Conservation (phyloP, 2,888 invertebrate species). For the Cryptus viduatorius region DNA sequence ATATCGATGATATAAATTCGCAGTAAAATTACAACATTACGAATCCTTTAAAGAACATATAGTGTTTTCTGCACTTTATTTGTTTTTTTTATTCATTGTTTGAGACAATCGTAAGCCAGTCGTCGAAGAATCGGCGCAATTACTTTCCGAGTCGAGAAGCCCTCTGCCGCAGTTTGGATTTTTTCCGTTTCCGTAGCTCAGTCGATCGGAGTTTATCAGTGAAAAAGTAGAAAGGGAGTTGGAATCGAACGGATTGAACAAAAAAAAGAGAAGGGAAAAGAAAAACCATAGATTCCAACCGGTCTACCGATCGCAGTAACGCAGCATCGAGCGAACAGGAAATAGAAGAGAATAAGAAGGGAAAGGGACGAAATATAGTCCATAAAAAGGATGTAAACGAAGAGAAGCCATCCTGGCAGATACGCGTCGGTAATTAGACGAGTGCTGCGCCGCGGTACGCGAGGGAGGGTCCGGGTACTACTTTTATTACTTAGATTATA, state of each 20-base stretch:
- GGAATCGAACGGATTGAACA: slow-evolving; percentile 30
- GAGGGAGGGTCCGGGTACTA: slow-evolving; percentile 56
- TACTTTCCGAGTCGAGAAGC: slow-evolving; percentile 55
- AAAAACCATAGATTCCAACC: slow-evolving; percentile 35
- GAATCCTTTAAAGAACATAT: not conserved
- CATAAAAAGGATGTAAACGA: slow-evolving; percentile 73
- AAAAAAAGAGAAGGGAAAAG: slow-evolving; percentile 17
- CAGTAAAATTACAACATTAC: not conserved
- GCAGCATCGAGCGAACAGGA: slow-evolving; percentile 32
- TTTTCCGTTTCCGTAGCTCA: slow-evolving; percentile 31
- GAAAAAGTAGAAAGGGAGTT: slow-evolving; percentile 30
- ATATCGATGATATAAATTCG: no score
- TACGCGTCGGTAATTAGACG: slow-evolving; percentile 73
- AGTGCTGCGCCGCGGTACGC: slow-evolving; percentile 61
- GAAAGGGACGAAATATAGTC: slow-evolving; percentile 50
- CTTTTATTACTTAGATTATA: slow-evolving; percentile 73
- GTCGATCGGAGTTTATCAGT: slow-evolving; percentile 61
- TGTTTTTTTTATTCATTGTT: slow-evolving; percentile 18
- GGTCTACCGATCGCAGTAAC: slow-evolving; percentile 42
- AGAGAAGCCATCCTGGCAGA: slow-evolving; percentile 68
- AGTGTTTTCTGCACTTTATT: not conserved
- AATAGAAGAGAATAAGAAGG: slow-evolving; percentile 45
- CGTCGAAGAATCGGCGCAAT: slow-evolving; percentile 64
- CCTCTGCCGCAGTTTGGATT: slow-evolving; percentile 47
- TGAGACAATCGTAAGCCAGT: slow-evolving; percentile 9